Evolutionary conservation across 2,797 vertebrate species (phyloP).

Genomic region (Uromys caudimaculatus): DNA sequence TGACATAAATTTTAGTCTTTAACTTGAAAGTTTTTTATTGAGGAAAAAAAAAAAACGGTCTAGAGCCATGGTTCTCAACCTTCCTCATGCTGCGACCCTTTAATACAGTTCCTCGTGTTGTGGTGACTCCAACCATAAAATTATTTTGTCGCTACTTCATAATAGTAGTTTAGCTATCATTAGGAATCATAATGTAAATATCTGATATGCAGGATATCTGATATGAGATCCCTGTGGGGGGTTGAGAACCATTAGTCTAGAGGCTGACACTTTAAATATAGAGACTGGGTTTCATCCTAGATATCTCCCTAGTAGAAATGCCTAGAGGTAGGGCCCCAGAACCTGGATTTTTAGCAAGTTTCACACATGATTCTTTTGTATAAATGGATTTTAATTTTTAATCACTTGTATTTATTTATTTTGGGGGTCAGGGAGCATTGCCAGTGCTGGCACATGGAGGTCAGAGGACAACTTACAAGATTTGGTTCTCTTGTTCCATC

Average conservation of each 20-base stretch:
- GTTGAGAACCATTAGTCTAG: neutral
- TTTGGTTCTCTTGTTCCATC: neutral
- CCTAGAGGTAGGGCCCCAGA: neutral
- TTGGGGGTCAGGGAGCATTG: neutral
- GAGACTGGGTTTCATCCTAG: neutral
- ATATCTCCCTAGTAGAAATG: neutral
- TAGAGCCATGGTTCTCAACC: neutral
- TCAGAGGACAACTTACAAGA: neutral
- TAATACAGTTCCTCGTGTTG: neutral
- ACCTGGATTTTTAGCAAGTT: slow-evolving; percentile 30
- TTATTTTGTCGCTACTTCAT: neutral
- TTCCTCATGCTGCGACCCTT: neutral
- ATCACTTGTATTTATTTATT: neutral
- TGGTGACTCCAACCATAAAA: neutral
- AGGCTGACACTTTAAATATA: slow-evolving; percentile 32
- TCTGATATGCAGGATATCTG: neutral
- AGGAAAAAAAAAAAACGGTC: neutral
- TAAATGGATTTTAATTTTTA: neutral
- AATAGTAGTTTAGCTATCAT: neutral
- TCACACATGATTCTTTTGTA: neutral
- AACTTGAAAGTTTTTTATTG: too few relatives aligned
- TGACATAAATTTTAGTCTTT: too few relatives aligned
- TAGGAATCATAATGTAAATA: neutral
- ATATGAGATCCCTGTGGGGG: neutral
- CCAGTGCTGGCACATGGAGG: neutral